These are phyloP conservation scores for Neostethus bicornis DNA, from an alignment of 2,797 vertebrate species.

Conservation along the genomic window DNA sequence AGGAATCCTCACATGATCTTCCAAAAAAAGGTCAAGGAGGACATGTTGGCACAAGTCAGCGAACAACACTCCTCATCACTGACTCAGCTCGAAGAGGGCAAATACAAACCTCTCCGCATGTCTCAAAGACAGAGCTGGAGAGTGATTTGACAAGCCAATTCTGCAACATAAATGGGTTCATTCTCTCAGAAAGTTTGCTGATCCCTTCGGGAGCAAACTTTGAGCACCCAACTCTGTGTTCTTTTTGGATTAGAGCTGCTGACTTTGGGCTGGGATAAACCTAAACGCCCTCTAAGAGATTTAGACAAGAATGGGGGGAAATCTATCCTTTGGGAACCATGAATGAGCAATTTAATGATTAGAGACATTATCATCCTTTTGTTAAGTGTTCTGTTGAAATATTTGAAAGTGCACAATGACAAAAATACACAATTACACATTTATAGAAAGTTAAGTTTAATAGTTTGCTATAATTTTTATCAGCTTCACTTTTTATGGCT, in stretches of 20 bases:
- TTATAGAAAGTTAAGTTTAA: neutral
- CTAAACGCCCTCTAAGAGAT: neutral
- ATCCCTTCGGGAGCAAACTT: neutral
- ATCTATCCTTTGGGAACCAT: neutral
- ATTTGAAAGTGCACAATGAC: too few relatives aligned
- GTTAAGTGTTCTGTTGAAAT: neutral
- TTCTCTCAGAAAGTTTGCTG: slow-evolving; percentile 24
- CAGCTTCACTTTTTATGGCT: neutral
- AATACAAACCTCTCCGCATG: slow-evolving; percentile 11
- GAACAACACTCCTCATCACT: slow-evolving; percentile 49
- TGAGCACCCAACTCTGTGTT: neutral
- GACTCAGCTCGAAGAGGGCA: slow-evolving; percentile 54
- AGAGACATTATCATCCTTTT: neutral
- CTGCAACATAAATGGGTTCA: slow-evolving; percentile 17
- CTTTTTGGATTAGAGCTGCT: neutral
- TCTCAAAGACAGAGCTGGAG: slow-evolving; percentile 17
- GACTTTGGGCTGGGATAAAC: neutral
- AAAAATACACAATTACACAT: too few relatives aligned
- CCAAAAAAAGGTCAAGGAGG: slow-evolving; percentile 53
- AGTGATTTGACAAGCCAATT: slow-evolving; percentile 21
- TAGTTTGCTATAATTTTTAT: neutral
- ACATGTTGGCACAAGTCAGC: slow-evolving; percentile 52
- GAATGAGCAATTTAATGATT: neutral
- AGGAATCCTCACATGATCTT: slow-evolving; percentile 51
- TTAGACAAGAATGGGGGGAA: neutral